phyloP scores from a whole-genome alignment of 2,797 vertebrate genomes.

The Jordanella pulchra region DNA sequence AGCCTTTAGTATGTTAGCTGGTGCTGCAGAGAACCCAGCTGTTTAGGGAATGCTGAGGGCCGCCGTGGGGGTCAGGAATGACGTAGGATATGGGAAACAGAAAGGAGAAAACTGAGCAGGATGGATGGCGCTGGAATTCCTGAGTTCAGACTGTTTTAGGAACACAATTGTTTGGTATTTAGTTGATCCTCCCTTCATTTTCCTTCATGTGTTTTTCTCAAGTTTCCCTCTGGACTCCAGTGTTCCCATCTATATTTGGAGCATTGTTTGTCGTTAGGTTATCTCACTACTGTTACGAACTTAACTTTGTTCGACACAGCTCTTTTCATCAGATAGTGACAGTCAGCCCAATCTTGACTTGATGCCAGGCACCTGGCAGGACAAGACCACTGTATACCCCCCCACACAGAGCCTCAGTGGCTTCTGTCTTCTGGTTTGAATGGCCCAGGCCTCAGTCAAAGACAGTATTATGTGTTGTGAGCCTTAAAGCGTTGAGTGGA shows the following conservation, averaged over 20 bases:
- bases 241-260: constrained; percentile 57
- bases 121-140: constrained; percentile 79
- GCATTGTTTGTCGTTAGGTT: constrained; percentile 42
- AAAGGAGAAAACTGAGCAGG: constrained; percentile 31
- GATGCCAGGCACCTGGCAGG: constrained; percentile 57
- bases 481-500: constrained; percentile 63
- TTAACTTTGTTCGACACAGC: neutral
- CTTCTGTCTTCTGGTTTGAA: constrained; percentile 45
- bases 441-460: constrained; percentile 62
- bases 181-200: constrained; percentile 60
- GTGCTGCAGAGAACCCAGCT: constrained; percentile 77
- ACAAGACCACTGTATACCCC: constrained; percentile 44
- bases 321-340: constrained; percentile 28
- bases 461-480: constrained; percentile 66
- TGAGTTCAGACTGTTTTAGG: constrained; percentile 73
- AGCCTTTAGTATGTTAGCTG: constrained; percentile 53
- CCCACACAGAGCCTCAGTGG: constrained; percentile 42
- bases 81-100: constrained; percentile 63
- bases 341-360: constrained; percentile 32
- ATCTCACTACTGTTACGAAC: neutral
- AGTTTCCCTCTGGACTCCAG: constrained; percentile 34
- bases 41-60: constrained; percentile 70
- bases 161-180: constrained; percentile 70
- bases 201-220: constrained; percentile 27
- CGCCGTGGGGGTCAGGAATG: constrained; percentile 66